Evolutionary conservation across 2,888 invertebrate species (phyloP), one percentile per base, ranked within the genome.

Genomic region (Ectropis crepuscularia): DNA sequence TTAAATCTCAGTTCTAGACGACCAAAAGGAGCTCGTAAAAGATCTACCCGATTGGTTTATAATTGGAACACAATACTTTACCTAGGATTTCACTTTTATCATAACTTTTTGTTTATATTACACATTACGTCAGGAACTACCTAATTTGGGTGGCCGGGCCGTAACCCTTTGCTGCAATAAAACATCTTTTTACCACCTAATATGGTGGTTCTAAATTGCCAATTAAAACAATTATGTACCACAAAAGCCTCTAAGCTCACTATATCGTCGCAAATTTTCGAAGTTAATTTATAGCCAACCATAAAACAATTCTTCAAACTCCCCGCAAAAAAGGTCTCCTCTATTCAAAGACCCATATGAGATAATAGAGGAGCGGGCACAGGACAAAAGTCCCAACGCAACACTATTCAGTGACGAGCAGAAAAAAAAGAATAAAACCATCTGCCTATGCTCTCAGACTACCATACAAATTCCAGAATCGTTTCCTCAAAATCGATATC

Each of bases 251-350:
- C 77, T 41, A 75, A 74, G 72, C 74, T 80, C 77, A 73, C 74
- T 75, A 76, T 73, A 69, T 66, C 70, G 76, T 74, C 65, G 73
- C 73, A 73, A 77, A 82, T 65, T 76, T 77, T 80, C 72, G 65
- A 74, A 76, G 72, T 70, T 82, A 86, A 90, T 92, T 92, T 92
- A 92, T 90, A 77, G 83, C 78, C 78, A 72, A 70, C 82, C 86
- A 89, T 92, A 90, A 92, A 92, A 90, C 90, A 90, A 91, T 92
- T 90, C 90, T 89, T 85, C 83, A 85, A 90, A 88, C 77, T 80
- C 73, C 80, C 88, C 88, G 89, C 87, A 90, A 90, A 91, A 28
- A 90, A 90, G 84, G 81, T 79, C 64, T 74, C 69, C 71, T 78
- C 86, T 86, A 89, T 90, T 88, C 87, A 90, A 81, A 80, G 74